Evolutionary conservation across 1,140 invertebrate species (phyloP).

Genomic region (Cherax destructor): DNA sequence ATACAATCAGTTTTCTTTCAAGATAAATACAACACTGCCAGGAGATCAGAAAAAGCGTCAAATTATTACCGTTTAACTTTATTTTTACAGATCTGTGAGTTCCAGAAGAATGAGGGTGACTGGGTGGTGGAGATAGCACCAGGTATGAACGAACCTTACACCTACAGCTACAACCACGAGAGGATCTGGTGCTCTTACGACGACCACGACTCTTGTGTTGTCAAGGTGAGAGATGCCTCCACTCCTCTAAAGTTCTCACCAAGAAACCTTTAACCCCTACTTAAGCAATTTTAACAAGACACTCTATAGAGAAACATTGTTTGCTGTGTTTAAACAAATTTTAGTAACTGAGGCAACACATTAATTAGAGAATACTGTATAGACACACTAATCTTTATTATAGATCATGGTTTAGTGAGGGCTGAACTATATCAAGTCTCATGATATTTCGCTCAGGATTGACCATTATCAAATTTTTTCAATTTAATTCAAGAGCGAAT

Average conservation of each 20-base stretch:
- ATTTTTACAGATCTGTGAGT: conserved; percentile 66
- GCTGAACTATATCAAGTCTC: not conserved
- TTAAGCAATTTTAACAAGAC: too few relatives aligned
- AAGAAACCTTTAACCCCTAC: too few relatives aligned
- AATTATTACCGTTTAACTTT: not conserved
- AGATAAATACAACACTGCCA: not conserved
- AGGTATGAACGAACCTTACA: conserved; percentile 53
- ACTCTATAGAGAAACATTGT: too few relatives aligned
- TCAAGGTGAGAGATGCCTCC: conserved; percentile 46
- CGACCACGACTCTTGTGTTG: conserved; percentile 58
- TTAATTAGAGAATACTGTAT: too few relatives aligned
- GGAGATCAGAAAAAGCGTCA: not conserved
- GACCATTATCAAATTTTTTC: too few relatives aligned
- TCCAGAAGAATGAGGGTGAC: conserved; percentile 38
- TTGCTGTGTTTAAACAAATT: too few relatives aligned
- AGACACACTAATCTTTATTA: too few relatives aligned
- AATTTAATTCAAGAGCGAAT: too few relatives aligned
- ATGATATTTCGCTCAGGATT: too few relatives aligned
- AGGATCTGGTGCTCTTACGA: conserved; percentile 72
- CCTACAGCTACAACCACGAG: conserved; percentile 29
- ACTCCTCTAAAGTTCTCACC: too few relatives aligned
- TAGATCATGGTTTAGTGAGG: not conserved
- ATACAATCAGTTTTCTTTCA: not conserved
- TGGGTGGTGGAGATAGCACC: conserved; percentile 61
- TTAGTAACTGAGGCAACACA: too few relatives aligned